phyloP scores from a whole-genome alignment of 2,888 invertebrate species.

The Alviniconcha strummeri region DNA sequence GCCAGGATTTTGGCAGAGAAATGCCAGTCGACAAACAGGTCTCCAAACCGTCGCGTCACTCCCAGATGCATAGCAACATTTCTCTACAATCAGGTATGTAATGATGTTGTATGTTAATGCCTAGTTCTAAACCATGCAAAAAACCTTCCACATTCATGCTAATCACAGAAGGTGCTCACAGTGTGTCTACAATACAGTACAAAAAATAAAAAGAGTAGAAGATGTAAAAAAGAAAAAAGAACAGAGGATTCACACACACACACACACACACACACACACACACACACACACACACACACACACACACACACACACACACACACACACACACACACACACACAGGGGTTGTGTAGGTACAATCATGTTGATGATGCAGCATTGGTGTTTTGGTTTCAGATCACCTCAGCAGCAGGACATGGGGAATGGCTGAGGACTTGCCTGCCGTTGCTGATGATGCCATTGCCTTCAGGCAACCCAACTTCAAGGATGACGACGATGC shows the following conservation, averaged over 20 bases:
- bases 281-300: no score
- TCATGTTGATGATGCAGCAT: no score
- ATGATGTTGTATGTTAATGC: no score
- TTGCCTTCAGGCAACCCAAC: conserved; percentile 38
- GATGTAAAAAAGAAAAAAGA: no score
- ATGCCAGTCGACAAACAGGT: neutral
- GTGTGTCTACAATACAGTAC: no score
- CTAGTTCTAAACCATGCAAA: no score
- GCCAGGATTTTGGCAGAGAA: neutral
- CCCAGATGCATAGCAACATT: conserved; percentile 31
- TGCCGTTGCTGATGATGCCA: conserved; percentile 38
- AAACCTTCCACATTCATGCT: no score
- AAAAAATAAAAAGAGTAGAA: no score
- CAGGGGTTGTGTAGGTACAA: neutral
- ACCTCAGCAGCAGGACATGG: conserved; percentile 44
- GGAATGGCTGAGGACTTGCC: conserved; percentile 52
- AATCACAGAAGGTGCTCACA: neutral
- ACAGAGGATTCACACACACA: no score
- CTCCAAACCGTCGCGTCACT: conserved; percentile 17
- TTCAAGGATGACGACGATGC: conserved; percentile 44
- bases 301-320: no score
- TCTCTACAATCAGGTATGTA: conserved; percentile 28
- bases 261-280: no score
- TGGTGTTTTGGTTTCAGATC: conserved; percentile 19
- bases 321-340: no score